These are phyloP conservation scores for Ommatoiulus sabulosus DNA, from an alignment of 2,888 invertebrate genomes.

Conservation along the genomic window DNA sequence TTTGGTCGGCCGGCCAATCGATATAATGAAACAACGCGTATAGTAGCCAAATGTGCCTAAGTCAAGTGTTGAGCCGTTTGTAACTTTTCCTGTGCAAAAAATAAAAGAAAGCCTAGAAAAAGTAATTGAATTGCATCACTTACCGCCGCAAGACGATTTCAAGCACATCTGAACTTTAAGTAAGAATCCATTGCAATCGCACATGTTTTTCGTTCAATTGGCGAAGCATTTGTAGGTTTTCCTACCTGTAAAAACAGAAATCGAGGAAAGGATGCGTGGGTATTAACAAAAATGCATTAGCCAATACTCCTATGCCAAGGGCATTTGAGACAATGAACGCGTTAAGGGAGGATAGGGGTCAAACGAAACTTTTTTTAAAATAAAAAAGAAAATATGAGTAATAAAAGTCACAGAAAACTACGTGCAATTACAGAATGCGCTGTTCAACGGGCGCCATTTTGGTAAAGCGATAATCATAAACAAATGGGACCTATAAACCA, in stretches of 20 bases:
- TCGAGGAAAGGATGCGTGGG: slow-evolving; percentile 17
- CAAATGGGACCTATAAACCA: too few relatives aligned
- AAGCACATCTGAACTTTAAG: slow-evolving; percentile 27
- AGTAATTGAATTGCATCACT: neutral
- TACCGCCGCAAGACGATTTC: neutral
- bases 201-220: slow-evolving; percentile 10
- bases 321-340: slow-evolving; percentile 27
- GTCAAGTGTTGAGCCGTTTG: too few relatives aligned
- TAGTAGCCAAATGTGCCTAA: neutral
- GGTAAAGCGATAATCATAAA: too few relatives aligned
- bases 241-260: neutral
- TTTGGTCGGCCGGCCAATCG: neutral
- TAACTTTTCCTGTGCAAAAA: neutral
- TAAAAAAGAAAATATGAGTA: slow-evolving; percentile 1
- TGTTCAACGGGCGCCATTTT: too few relatives aligned
- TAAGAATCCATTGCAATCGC: slow-evolving; percentile 12
- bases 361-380: neutral
- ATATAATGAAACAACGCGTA: neutral
- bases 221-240: neutral
- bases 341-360: slow-evolving; percentile 34
- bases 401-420: neutral
- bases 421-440: neutral
- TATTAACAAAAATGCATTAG: slow-evolving; percentile 11
- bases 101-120: neutral
- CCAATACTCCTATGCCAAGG: slow-evolving; percentile 13